phyloP scores from a whole-genome alignment of 2,113 vertebrate genomes.

The Amphiprion percula region DNA sequence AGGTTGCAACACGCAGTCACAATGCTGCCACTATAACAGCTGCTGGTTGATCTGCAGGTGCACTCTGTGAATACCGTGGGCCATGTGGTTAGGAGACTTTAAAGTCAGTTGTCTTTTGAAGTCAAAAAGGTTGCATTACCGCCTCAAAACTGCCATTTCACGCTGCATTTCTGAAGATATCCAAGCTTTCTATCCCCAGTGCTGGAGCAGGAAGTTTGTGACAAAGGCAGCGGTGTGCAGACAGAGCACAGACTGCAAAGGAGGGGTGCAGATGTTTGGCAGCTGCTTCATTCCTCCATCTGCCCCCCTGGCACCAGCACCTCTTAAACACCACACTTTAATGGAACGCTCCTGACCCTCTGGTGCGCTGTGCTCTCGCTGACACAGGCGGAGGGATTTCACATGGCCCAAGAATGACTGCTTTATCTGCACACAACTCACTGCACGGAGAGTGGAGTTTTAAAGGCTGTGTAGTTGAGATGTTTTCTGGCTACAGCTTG shows the following conservation, averaged over 20 bases:
- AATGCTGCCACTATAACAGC: constrained; percentile 18
- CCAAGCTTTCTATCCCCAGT: constrained; percentile 35
- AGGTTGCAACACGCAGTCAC: constrained; percentile 48
- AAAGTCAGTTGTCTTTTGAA: constrained; percentile 47
- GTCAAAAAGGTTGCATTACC: constrained; percentile 20
- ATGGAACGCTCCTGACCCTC: constrained; percentile 72
- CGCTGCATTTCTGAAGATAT: constrained; percentile 43
- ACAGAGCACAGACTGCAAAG: constrained; percentile 59
- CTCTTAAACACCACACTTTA: constrained; percentile 84
- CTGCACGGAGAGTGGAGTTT: constrained; percentile 41
- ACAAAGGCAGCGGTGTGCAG: constrained; percentile 69
- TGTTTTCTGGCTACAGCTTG: constrained; percentile 58
- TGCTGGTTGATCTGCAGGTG: constrained; percentile 65
- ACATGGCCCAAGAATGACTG: constrained; percentile 40
- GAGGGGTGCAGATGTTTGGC: constrained; percentile 80
- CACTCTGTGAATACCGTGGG: constrained; percentile 42
- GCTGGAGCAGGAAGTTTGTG: constrained; percentile 66
- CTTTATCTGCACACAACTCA: constrained; percentile 43
- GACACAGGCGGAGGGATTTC: constrained; percentile 55
- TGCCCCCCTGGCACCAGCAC: constrained; percentile 77
- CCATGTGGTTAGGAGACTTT: constrained; percentile 32
- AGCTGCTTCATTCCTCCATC: constrained; percentile 75
- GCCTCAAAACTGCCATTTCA: constrained; percentile 29
- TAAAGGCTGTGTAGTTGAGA: constrained; percentile 58
- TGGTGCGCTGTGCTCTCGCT: constrained; percentile 59